These are phyloP conservation scores for Drosophila leonis DNA, from an alignment of 2,888 invertebrate species.

Conservation along the genomic window DNA sequence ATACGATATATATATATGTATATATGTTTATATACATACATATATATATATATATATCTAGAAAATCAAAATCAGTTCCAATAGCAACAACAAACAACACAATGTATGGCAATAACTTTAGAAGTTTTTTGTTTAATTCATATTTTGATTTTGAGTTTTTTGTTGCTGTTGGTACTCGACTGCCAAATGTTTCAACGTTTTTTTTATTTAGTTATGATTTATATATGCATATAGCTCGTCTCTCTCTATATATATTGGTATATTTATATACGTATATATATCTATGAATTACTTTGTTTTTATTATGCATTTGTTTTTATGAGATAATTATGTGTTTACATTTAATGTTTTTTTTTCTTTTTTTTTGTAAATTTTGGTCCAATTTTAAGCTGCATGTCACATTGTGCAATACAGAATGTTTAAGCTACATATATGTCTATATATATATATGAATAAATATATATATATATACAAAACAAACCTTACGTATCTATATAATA, in stretches of 20 bases:
- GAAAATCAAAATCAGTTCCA: constrained; percentile 51
- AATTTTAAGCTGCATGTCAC: constrained; percentile 28
- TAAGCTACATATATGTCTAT: constrained; percentile 6
- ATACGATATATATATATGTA: neutral
- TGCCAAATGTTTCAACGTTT: constrained; percentile 66
- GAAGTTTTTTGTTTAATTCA: constrained; percentile 15
- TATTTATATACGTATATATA: constrained; percentile 1
- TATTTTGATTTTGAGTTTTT: neutral
- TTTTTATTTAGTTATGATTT: constrained; percentile 41
- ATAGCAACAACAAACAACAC: constrained; percentile 26
- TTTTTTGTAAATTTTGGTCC: neutral
- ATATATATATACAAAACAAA: constrained; percentile 12
- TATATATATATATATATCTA: constrained; percentile 25
- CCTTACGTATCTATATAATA: constrained; percentile 2
- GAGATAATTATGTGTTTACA: constrained; percentile 39
- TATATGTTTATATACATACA: neutral
- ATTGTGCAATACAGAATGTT: constrained; percentile 47
- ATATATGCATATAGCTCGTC: neutral
- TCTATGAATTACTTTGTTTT: constrained; percentile 28
- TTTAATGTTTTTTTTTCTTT: constrained; percentile 13
- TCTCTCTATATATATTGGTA: constrained; percentile 2
- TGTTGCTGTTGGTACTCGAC: constrained; percentile 57
- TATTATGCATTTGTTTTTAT: constrained; percentile 50
- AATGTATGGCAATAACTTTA: constrained; percentile 10
- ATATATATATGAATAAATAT: constrained; percentile 14